Evolutionary conservation across 2,113 vertebrate species (phyloP).

Genomic region (Otus sunia): DNA sequence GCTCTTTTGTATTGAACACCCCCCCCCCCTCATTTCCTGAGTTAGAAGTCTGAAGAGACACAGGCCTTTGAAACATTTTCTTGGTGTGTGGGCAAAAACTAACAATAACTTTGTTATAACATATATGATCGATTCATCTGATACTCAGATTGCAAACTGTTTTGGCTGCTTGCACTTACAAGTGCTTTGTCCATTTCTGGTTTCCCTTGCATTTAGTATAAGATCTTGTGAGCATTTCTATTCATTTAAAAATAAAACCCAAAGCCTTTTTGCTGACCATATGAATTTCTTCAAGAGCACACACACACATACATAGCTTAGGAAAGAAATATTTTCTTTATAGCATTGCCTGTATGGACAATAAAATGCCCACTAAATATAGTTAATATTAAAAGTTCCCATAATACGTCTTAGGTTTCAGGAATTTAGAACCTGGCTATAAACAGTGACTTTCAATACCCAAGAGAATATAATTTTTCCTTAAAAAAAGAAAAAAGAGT

Average conservation of each 20-base stretch:
- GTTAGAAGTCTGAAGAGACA: slow-evolving; percentile 14
- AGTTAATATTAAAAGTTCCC: slow-evolving; percentile 26
- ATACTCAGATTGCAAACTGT: neutral
- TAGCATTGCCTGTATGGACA: neutral
- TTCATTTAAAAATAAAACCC: neutral
- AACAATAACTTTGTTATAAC: neutral
- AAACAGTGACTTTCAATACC: neutral
- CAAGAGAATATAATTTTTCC: neutral
- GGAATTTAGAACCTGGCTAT: neutral
- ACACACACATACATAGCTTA: neutral
- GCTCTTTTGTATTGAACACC: neutral
- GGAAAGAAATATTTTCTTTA: neutral
- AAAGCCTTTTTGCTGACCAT: neutral
- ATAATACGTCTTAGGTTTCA: slow-evolving; percentile 22
- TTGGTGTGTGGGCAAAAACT: slow-evolving; percentile 28
- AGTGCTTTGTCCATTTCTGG: slow-evolving; percentile 2
- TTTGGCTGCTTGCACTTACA: neutral
- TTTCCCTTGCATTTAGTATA: neutral
- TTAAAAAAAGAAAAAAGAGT: neutral
- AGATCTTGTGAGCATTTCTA: neutral
- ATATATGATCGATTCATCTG: neutral
- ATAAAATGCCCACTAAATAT: slow-evolving; percentile 7
- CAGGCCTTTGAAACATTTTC: slow-evolving; percentile 1
- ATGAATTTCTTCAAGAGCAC: neutral
- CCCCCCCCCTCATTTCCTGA: neutral